phyloP scores from a whole-genome alignment of 1,140 invertebrate species.

The Lepidurus packardi region DNA sequence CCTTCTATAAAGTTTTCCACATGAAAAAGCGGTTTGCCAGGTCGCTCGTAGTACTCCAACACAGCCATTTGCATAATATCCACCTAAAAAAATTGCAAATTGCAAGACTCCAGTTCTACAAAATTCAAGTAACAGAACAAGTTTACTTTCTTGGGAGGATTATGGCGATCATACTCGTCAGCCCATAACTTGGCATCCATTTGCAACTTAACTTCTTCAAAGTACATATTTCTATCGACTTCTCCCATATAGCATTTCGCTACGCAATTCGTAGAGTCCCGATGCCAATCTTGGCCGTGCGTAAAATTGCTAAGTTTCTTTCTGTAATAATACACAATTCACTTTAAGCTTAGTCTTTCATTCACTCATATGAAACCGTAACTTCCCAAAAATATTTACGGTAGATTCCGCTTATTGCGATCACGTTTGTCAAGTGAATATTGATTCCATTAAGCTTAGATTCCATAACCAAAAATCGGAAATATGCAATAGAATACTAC shows the following conservation, averaged over 20 bases:
- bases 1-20: constrained; percentile 58
- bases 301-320: constrained; percentile 53
- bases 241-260: constrained; percentile 53
- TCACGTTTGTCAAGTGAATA: too few relatives aligned
- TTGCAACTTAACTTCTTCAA: constrained; percentile 55
- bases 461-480: too few relatives aligned
- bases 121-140: background rate
- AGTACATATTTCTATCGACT: constrained; percentile 50
- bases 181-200: constrained; percentile 60
- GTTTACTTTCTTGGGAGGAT: constrained; percentile 56
- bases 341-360: constrained; percentile 7
- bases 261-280: constrained; percentile 55
- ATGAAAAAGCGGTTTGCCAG: constrained; percentile 51
- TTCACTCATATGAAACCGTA: too few relatives aligned
- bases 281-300: constrained; percentile 46
- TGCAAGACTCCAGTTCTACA: background rate
- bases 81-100: constrained; percentile 44
- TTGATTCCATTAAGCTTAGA: too few relatives aligned
- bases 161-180: constrained; percentile 56
- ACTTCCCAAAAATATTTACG: too few relatives aligned
- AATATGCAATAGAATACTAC: too few relatives aligned
- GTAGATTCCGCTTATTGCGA: too few relatives aligned
- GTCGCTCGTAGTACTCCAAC: constrained; percentile 51
- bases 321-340: constrained; percentile 38
- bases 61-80: constrained; percentile 58